Evolutionary conservation across 2,797 vertebrate genomes (phyloP).

Genomic region (Rhinatrema bivittatum): DNA sequence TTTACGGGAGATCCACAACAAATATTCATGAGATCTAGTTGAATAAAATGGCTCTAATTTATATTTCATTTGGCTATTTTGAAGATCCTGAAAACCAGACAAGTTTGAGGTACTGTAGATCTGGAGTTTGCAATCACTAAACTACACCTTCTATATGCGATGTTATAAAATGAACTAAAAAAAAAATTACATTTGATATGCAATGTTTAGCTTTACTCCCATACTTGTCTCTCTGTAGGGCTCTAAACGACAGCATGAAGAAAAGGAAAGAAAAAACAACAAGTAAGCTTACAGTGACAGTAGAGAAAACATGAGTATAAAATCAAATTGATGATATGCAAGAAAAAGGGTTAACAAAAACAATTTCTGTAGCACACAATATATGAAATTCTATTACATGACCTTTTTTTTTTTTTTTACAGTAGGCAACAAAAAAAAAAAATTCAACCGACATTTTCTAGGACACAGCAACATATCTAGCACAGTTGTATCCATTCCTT

Average conservation of each 20-base stretch:
- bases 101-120: too few species aligned
- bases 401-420: too few species aligned
- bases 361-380: constrained; percentile 57
- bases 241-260: constrained; percentile 97
- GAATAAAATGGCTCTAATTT: too few species aligned
- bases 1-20: too few species aligned
- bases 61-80: too few species aligned
- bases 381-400: constrained; percentile 56
- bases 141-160: constrained; percentile 69
- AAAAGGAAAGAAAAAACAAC: constrained; percentile 91
- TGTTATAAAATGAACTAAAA: constrained; percentile 90
- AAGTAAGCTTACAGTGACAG: constrained; percentile 94
- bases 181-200: constrained; percentile 99
- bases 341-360: constrained; percentile 64
- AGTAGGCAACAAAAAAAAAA: too few species aligned
- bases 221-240: constrained; percentile 99
- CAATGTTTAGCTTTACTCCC: constrained; percentile 99
- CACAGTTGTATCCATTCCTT: too few species aligned
- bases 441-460: too few species aligned
- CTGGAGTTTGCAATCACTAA: too few species aligned
- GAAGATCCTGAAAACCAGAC: too few species aligned
- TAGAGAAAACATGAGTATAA: constrained; percentile 78
- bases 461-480: too few species aligned
- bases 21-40: too few species aligned
- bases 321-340: constrained; percentile 74